Evolutionary conservation across 2,888 invertebrate species (phyloP), one percentile per base, ranked within the genome.

Genomic region (Tipula confusa): DNA sequence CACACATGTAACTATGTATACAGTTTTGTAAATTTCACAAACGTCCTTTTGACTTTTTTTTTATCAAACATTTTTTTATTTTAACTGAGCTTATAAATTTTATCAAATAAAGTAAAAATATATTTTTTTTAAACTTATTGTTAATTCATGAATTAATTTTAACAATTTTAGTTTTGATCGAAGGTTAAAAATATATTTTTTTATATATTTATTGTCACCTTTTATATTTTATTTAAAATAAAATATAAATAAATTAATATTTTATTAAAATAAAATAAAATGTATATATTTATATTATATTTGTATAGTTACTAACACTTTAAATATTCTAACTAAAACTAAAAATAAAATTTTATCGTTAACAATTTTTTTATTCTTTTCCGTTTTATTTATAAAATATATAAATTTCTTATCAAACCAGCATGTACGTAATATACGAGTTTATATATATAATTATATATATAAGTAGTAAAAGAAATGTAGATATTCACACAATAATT

Each of bases 281-380:
- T n/a, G n/a, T n/a, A n/a, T n/a, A n/a, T n/a, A n/a, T n/a, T n/a
- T n/a, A 4, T 43, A 9, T 43, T 64, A 24, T 43, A n/a, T n/a
- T 43, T 15, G 43, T 15, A 43, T n/a, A 24, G 64, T 64, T 64
- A 64, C 64, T 18, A 64, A 64, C 64, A 64, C 64, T 64, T 64
- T 64, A 64, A 64, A 64, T 64, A 64, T 24, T 64, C 64, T 64
- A 64, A 64, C 64, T 64, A 64, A 64, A 64, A 64, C 64, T 64
- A 64, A 64, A 64, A 24, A 64, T 64, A 64, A 24, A 64, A 24
- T 64, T 64, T 64, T 64, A 64, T 64, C 43, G 43, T 43, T 43
- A 43, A 43, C 43, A 24, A 64, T 24, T 64, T 64, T 48, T 48
- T 64, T 24, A 64, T 64, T 64, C 64, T 64, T 64, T 64, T 64